phyloP scores from a whole-genome alignment of 2,113 vertebrate species.

The Narcine bancroftii region DNA sequence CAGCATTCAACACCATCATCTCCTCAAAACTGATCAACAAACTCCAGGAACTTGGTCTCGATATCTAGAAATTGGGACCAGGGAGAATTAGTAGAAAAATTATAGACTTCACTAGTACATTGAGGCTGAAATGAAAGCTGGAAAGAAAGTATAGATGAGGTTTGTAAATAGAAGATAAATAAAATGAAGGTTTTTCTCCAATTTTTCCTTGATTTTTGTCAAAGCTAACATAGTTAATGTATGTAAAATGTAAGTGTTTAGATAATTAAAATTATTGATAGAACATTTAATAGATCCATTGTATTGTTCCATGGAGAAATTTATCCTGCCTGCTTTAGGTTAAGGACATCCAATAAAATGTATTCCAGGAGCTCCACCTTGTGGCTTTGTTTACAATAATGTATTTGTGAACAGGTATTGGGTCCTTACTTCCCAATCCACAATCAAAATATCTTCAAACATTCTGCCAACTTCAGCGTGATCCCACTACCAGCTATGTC shows the following conservation, averaged over 20 bases:
- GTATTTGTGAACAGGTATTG: background rate
- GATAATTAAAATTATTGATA: background rate
- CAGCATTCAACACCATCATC: no score
- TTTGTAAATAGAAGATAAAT: background rate
- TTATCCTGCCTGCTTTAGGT: background rate
- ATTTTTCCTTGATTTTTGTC: background rate
- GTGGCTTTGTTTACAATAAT: slow-evolving; percentile 13
- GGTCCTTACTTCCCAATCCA: no score
- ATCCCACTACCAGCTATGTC: no score
- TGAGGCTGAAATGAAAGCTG: background rate
- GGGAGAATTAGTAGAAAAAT: background rate
- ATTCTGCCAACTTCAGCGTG: no score
- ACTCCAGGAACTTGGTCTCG: no score
- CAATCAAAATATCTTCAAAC: no score
- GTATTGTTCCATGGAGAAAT: background rate
- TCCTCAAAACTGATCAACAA: no score
- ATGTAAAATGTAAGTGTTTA: background rate
- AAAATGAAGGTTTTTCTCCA: background rate
- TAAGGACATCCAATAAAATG: background rate
- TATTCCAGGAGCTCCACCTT: slow-evolving; percentile 20
- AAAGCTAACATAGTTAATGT: background rate
- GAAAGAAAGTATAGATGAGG: background rate
- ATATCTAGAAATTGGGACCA: background rate
- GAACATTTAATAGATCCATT: background rate
- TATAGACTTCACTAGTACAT: background rate